Evolutionary conservation across 2,888 invertebrate genomes (phyloP).

Genomic region (Hofmannophila pseudospretella): DNA sequence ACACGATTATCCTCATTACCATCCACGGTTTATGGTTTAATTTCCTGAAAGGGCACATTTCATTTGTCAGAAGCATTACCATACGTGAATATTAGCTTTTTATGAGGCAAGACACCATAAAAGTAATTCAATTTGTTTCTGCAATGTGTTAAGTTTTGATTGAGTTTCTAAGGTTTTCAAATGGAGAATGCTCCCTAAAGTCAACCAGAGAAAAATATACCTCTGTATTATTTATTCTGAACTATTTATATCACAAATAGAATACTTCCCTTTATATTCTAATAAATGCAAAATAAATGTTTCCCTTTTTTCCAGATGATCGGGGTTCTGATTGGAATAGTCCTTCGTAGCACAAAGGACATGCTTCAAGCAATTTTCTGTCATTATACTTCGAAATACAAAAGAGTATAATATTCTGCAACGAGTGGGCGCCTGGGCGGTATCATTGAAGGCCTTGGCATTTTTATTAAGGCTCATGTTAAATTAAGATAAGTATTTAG

Average conservation of each 20-base stretch:
- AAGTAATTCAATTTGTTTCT: slow-evolving; percentile 44
- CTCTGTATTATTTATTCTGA: too few relatives aligned
- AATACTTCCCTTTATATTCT: too few relatives aligned
- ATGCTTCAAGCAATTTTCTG: slow-evolving; percentile 52
- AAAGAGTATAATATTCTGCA: slow-evolving; percentile 32
- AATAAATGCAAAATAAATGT: slow-evolving; percentile 19
- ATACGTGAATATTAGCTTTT: slow-evolving; percentile 48
- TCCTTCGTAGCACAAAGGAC: slow-evolving; percentile 42
- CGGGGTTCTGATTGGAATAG: slow-evolving; percentile 47
- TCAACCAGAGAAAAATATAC: too few relatives aligned
- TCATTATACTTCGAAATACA: slow-evolving; percentile 53
- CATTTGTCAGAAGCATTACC: slow-evolving; percentile 39
- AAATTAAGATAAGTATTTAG: neutral
- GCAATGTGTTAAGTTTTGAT: slow-evolving; percentile 47
- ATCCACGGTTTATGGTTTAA: slow-evolving; percentile 62
- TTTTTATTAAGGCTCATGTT: slow-evolving; percentile 40
- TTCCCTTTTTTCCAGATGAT: slow-evolving; percentile 36
- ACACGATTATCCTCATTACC: slow-evolving; percentile 49
- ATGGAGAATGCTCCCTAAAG: too few relatives aligned
- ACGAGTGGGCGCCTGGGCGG: slow-evolving; percentile 27
- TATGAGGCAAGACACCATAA: slow-evolving; percentile 38
- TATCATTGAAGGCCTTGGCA: slow-evolving; percentile 32
- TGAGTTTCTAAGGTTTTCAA: too few relatives aligned
- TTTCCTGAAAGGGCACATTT: slow-evolving; percentile 65
- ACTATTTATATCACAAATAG: too few relatives aligned